These are phyloP conservation scores for Temnothorax ravouxi DNA, from an alignment of 2,888 invertebrate genomes.

Conservation along the genomic window DNA sequence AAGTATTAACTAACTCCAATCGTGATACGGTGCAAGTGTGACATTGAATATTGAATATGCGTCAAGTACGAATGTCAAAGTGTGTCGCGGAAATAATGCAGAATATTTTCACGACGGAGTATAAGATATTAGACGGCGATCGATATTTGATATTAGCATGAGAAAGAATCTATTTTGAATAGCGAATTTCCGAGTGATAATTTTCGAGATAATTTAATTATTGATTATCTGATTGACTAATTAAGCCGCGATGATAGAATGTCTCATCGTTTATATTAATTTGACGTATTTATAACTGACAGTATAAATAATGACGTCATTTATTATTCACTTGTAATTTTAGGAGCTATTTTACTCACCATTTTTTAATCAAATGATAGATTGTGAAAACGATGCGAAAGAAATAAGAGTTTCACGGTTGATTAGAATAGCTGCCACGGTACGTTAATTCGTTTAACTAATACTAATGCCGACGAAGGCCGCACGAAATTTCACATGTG, in stretches of 20 bases:
- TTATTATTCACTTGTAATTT: neutral
- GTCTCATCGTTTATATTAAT: neutral
- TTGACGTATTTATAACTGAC: neutral
- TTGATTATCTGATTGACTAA: neutral
- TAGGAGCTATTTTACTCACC: neutral
- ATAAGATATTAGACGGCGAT: neutral
- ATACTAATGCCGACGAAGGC: neutral
- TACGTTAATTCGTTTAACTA: slow-evolving; percentile 41
- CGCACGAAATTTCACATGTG: slow-evolving; percentile 23
- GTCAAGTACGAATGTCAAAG: slow-evolving; percentile 35
- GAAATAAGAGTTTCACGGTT: slow-evolving; percentile 1
- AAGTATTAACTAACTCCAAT: slow-evolving; percentile 71
- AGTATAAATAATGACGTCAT: neutral
- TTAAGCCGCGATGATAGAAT: neutral
- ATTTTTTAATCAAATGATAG: neutral
- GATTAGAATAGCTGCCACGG: neutral
- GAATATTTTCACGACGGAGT: neutral
- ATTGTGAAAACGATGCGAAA: neutral
- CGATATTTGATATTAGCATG: neutral
- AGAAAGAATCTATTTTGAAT: neutral
- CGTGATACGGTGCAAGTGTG: slow-evolving; percentile 34
- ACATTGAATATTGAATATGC: slow-evolving; percentile 50
- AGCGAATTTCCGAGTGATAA: neutral
- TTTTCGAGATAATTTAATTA: neutral
- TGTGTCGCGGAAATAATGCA: neutral